A percentile compares a stretch with the other conserved stretches of the same genome.
Conservation (phyloP, 2,888 invertebrate species). For the Leptopilina syphax region DNA sequence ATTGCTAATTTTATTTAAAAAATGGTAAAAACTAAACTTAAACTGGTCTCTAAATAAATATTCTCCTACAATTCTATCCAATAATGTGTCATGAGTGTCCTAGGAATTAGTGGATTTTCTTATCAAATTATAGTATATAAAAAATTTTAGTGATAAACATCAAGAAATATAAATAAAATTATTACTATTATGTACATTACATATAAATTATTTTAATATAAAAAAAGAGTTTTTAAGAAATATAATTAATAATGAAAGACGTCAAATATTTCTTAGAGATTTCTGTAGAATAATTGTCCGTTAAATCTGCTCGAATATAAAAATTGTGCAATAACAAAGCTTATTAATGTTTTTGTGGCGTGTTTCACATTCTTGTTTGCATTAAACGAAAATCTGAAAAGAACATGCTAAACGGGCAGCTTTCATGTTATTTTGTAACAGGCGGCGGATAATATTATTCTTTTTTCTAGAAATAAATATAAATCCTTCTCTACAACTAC, state of each 20-base stretch:
- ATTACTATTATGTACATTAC: too few relatives aligned
- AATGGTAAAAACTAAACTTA: too few relatives aligned
- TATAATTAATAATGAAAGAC: background rate
- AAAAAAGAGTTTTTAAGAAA: background rate
- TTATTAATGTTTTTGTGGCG: slow-evolving; percentile 58
- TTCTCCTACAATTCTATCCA: too few relatives aligned
- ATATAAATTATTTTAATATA: too few relatives aligned
- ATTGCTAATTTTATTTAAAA: too few relatives aligned
- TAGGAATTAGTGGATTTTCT: too few relatives aligned
- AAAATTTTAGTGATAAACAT: too few relatives aligned
- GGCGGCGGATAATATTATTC: background rate
- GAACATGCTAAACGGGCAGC: slow-evolving; percentile 57
- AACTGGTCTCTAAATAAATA: too few relatives aligned
- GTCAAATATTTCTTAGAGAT: slow-evolving; percentile 8
- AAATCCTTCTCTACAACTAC: too few relatives aligned
- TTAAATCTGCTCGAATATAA: slow-evolving; percentile 44
- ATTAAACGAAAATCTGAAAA: slow-evolving; percentile 55
- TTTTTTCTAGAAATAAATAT: background rate
- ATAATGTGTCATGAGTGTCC: too few relatives aligned
- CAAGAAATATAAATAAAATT: too few relatives aligned
- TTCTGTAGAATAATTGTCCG: background rate
- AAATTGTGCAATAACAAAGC: slow-evolving; percentile 50
- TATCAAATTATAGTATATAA: too few relatives aligned
- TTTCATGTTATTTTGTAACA: background rate
- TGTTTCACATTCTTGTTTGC: slow-evolving; percentile 53